Evolutionary conservation across 2,888 invertebrate species (phyloP), one percentile per base, ranked within the genome.

Genomic region (Psococerastis gibbosa): DNA sequence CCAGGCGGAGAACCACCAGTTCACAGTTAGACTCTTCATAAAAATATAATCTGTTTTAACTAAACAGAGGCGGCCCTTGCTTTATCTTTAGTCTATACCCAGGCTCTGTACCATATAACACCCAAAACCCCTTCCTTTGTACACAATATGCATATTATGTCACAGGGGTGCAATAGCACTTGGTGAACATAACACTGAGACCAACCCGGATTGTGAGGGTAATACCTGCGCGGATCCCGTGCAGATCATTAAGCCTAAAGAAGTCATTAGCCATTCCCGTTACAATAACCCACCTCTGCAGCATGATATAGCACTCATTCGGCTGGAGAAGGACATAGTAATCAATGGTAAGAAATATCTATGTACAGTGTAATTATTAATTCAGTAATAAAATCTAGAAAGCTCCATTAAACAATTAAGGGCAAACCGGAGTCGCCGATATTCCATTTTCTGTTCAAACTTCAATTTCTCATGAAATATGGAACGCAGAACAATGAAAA

Each of bases 141-240:
- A 2, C 46, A 9, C n/a, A 6, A 3, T 17, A 6, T 33, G 3
- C 5, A 16, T 33, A 33, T 6, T 42, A 59, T 20, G 41, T 44
- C 2, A 45, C 50, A 74, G 74, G 46, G 57, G 65, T 42, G 68
- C 70, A 22, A 69, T 75, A 9, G 66, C 77, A 22, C 59, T 79
- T 27, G 78, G 78, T 2, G 78, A 78, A 48, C 69, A 74, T 47
- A 60, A 70, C 53, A 47, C 63, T 27, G 55, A 51, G 35, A 60
- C 58, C n/a, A 60, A 59, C 46, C 56, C 51, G 15, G 68, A 69
- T 49, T 72, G 72, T 52, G 56, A 57, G 5, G 44, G 43, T 8
- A 43, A 52, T 18, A 49, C 52, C 27, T 62, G 61, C 49, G 57
- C 57, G 9, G 56, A 56, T 4, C 53, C 53, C 2, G 53, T 55